Base-by-base conservation (phyloP, 37 sponge, comb jelly and placozoan genomes). In the Halisarca cf. caerulea region DNA sequence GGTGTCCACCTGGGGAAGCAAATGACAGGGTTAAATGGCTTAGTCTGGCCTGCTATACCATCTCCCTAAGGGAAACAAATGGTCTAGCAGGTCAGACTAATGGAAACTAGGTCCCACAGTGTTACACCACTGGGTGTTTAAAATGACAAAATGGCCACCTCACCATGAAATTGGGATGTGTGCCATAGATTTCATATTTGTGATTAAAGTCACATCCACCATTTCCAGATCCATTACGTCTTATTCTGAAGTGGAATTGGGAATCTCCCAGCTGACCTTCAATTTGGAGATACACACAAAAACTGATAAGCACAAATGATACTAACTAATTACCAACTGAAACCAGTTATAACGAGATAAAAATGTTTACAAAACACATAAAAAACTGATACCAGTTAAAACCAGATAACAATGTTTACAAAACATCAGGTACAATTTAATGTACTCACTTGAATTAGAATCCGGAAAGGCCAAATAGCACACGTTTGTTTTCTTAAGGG, bases 401-500 rank as follows among this genome's bases (percentile, higher is more conserved):
- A n/a, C n/a, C n/a, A n/a, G n/a, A n/a, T n/a, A n/a, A n/a, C n/a
- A n/a, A n/a, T n/a, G n/a, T n/a, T n/a, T n/a, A n/a, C 11, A 47
- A 11, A 14, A 47, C 51, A 47, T 47, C 51, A 47, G 51, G 41
- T 74, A 25, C 28, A 24, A 28, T 18, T 0, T 27, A 2, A 34
- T 40, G n/a, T 21, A 36, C 91, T 75, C 42, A 97, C 98, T 95
- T 36, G 95, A 95, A 62, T 98, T 98, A 0, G 99, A 98, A 74
- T 98, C 99, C n/a, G 99, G 99, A 58, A 98, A 98, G 24, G 99
- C 90, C 33, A 98, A 87, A 82, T 98, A 98, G 79, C 99, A 98
- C 18, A 96, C 86, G 80, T 98, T 98, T 41, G 85, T 89, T 78
- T 94, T 94, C 90, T 93, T 32, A 1, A 38, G 6, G 11, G 2